Evolutionary conservation across 2,113 vertebrate species (phyloP).

Genomic region (Physeter macrocephalus): DNA sequence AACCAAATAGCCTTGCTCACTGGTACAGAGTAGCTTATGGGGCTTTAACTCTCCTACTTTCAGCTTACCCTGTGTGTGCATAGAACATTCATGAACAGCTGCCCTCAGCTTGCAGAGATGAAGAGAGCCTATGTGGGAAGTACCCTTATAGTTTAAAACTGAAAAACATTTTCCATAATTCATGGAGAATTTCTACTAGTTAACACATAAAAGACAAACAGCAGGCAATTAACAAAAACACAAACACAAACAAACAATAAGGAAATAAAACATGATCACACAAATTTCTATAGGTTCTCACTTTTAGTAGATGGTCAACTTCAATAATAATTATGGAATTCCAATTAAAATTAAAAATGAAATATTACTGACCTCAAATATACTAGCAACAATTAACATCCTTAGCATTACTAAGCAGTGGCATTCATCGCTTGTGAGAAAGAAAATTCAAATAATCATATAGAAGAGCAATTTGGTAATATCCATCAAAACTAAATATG

Average conservation of each 20-base stretch:
- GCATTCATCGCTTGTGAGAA: not conserved
- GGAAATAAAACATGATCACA: not conserved
- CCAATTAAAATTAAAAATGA: not conserved
- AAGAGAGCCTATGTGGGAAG: not conserved
- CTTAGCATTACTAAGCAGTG: not conserved
- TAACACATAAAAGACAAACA: not conserved
- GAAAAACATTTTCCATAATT: not conserved
- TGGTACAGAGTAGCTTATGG: not conserved
- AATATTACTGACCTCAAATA: not conserved
- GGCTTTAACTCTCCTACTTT: not conserved
- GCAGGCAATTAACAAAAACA: not conserved
- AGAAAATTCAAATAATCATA: not conserved
- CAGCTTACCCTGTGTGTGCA: not conserved
- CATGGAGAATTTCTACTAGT: not conserved
- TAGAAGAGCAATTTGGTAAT: not conserved
- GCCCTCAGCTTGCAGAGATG: fast-evolving
- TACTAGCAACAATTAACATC: not conserved
- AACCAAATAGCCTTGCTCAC: not conserved
- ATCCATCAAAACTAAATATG: not conserved
- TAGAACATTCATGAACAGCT: not conserved
- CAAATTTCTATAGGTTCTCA: not conserved
- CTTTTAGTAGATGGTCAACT: not conserved
- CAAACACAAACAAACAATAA: not conserved
- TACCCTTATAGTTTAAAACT: not conserved
- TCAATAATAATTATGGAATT: not conserved